phyloP scores from a whole-genome alignment of 1,140 invertebrate genomes.

The Drosophila ananassae region DNA sequence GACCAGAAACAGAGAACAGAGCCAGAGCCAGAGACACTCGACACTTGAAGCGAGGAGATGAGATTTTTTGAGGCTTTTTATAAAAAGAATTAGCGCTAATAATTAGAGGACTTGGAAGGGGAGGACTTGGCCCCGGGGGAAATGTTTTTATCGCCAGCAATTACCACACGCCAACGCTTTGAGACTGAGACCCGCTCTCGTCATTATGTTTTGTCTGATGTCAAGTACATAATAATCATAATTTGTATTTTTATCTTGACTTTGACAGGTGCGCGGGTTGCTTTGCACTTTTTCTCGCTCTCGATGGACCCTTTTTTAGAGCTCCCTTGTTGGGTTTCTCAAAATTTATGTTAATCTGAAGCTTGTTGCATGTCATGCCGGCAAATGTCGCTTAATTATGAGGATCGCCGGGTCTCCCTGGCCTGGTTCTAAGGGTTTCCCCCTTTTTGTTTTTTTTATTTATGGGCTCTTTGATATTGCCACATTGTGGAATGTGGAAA shows the following conservation, averaged over 20 bases:
- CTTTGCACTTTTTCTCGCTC: constrained; percentile 21
- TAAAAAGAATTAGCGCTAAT: constrained; percentile 78
- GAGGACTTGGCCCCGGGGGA: not conserved
- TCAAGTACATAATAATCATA: constrained; percentile 77
- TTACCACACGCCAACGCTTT: constrained; percentile 76
- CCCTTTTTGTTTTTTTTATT: constrained; percentile 55
- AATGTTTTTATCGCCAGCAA: constrained; percentile 66
- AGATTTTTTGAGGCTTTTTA: constrained; percentile 42
- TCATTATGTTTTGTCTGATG: constrained; percentile 50
- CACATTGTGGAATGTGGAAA: constrained; percentile 56
- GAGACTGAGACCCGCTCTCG: constrained; percentile 11
- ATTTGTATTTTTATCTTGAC: constrained; percentile 56
- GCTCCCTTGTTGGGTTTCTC: constrained; percentile 31
- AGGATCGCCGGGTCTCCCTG: constrained; percentile 32
- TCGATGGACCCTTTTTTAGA: constrained; percentile 11
- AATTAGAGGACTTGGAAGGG: constrained; percentile 51
- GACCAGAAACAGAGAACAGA: not conserved
- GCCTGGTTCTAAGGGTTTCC: constrained; percentile 45
- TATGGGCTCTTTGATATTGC: constrained; percentile 56
- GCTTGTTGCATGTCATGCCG: constrained; percentile 77
- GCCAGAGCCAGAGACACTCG: constrained; percentile 4
- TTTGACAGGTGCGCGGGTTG: constrained; percentile 66
- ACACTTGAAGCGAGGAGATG: constrained; percentile 28
- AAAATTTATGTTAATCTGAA: constrained; percentile 76
- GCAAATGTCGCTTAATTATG: constrained; percentile 81